These are phyloP conservation scores for Drosophila santomea DNA, from an alignment of 1,140 invertebrate genomes.

Conservation along the genomic window DNA sequence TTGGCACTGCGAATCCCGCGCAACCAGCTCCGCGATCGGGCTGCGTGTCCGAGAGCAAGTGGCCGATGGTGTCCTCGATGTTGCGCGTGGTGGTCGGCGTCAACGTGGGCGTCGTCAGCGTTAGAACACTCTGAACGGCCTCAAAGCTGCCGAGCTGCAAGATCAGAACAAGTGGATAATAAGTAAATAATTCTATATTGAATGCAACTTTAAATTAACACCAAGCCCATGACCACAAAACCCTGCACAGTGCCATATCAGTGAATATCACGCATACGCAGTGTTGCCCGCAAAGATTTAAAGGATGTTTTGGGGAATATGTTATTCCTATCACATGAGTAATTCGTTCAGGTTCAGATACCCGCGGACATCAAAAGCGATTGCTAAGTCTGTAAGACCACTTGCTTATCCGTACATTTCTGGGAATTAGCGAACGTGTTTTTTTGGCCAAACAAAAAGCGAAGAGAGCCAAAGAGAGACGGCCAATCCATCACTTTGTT, in stretches of 20 bases:
- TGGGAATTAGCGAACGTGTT: slow-evolving; percentile 28
- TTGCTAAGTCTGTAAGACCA: slow-evolving; percentile 16
- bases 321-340: too few relatives aligned
- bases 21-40: slow-evolving; percentile 87
- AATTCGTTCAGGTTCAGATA: not conserved
- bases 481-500: slow-evolving; percentile 47
- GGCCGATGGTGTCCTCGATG: slow-evolving; percentile 93
- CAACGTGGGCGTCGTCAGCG: slow-evolving; percentile 94
- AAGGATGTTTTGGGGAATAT: too few relatives aligned
- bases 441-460: slow-evolving; percentile 3
- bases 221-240: not conserved
- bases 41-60: slow-evolving; percentile 71
- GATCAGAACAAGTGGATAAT: not conserved
- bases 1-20: slow-evolving; percentile 92
- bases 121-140: slow-evolving; percentile 91
- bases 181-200: not conserved
- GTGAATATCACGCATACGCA: too few relatives aligned
- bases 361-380: not conserved
- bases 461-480: not conserved
- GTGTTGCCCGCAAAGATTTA: too few relatives aligned
- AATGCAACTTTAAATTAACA: not conserved
- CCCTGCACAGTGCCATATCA: too few relatives aligned
- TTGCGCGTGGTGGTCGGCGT: slow-evolving; percentile 96
- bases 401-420: slow-evolving; percentile 6
- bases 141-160: slow-evolving; percentile 93